Evolutionary conservation across 2,888 invertebrate species (phyloP).

Genomic region (Cheiracanthium punctorium): DNA sequence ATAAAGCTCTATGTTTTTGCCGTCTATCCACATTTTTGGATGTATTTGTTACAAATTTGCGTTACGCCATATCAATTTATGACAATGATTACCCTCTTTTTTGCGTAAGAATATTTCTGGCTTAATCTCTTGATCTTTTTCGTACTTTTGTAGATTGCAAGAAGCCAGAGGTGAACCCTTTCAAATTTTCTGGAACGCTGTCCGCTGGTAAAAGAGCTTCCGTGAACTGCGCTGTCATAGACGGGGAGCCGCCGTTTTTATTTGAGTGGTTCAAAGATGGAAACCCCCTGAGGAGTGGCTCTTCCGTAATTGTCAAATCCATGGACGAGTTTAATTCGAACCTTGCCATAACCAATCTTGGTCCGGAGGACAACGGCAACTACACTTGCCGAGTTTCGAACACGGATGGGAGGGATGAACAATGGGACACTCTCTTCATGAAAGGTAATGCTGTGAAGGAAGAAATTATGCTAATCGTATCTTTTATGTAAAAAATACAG

Average conservation of each 20-base stretch:
- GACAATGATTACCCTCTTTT: too few species aligned
- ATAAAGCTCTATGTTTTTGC: too few species aligned
- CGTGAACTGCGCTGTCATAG: slow-evolving; percentile 37
- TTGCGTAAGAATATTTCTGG: too few species aligned
- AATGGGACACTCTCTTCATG: neutral
- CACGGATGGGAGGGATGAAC: slow-evolving; percentile 14
- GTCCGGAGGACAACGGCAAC: slow-evolving; percentile 22
- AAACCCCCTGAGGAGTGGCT: neutral
- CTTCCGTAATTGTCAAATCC: neutral
- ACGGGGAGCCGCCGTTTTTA: slow-evolving; percentile 54
- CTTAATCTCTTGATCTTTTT: too few species aligned
- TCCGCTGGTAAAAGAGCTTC: slow-evolving; percentile 9
- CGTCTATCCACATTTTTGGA: too few species aligned
- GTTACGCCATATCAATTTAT: too few species aligned
- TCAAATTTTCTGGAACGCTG: slow-evolving; percentile 10
- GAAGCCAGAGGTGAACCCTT: slow-evolving; percentile 18
- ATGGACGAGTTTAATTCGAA: slow-evolving; percentile 22
- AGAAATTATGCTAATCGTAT: neutral
- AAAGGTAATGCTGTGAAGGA: slow-evolving; percentile 22
- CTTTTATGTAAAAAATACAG: too few species aligned
- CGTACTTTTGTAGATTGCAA: neutral
- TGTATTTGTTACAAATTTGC: too few species aligned
- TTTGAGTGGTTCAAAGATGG: slow-evolving; percentile 65
- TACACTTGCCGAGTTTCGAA: slow-evolving; percentile 51
- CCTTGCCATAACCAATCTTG: slow-evolving; percentile 2